Evolutionary conservation across 2,113 vertebrate genomes (phyloP), one percentile per base, ranked within the genome.

Genomic region (Lethenteron camtschaticum): DNA sequence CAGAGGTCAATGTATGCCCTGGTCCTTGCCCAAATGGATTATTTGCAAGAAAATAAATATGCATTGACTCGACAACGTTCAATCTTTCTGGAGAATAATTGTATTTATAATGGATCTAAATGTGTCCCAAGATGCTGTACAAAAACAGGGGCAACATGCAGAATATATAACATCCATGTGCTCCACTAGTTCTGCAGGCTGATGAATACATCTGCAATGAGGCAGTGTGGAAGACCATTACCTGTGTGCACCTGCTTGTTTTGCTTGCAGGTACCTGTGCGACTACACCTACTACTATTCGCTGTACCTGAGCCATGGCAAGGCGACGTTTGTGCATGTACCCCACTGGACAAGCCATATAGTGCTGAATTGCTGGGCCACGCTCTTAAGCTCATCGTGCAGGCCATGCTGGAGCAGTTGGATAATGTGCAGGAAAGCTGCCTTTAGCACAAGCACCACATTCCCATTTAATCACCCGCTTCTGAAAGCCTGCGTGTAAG

Each of bases 281-380:
- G 63, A 66, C 24, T 66, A 66, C 24, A 20, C 63, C n/a, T 66
- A 66, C 63, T 66, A 66, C 24, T 16, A n/a, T 20, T 66, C 63
- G 20, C 63, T 66, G n/a, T 66, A 9, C 63, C 24, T 66, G n/a
- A 20, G 63, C 8, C n/a, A 66, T 16, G 63, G 63, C 63, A 66
- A 16, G 63, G 20, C 63, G n/a, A 20, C 63, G 20, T 66, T 66
- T 20, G 20, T 66, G n/a, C 63, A 66, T 66, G 63, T 66, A 66
- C 63, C 63, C 63, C 63, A 66, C 63, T 66, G 63, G 63, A 20
- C n/a, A 66, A 66, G 20, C 63, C 63, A n/a, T 66, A 66, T 20
- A 66, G n/a, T 9, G 63, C 63, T 66, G n/a, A 16, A 9, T n/a
- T 16, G 63, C 63, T 66, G 9, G 63, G n/a, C 10, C 63, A 66